These are phyloP conservation scores for Larimichthys crocea DNA, from an alignment of 2,113 vertebrate genomes.

Conservation along the genomic window DNA sequence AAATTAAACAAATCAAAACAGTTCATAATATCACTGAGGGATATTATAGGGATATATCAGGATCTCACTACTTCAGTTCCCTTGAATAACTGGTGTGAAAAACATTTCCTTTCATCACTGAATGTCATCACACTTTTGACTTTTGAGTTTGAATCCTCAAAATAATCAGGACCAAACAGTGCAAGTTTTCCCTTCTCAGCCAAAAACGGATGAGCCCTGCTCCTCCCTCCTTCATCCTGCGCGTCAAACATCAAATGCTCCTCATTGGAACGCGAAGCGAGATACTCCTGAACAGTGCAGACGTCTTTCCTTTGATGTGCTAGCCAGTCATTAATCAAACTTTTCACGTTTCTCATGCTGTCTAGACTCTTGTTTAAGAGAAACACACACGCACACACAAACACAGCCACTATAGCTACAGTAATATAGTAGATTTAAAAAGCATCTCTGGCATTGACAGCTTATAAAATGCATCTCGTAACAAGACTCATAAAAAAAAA, in stretches of 20 bases:
- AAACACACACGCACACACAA: neutral
- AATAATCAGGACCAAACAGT: slow-evolving; percentile 45
- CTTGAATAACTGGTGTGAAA: slow-evolving; percentile 14
- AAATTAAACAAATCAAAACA: neutral
- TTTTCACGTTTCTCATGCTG: slow-evolving; percentile 27
- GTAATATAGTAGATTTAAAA: neutral
- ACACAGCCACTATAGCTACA: neutral
- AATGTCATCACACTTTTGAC: slow-evolving; percentile 30
- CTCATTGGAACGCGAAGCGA: slow-evolving; percentile 36
- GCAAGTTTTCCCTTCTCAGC: neutral
- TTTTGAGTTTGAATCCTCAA: slow-evolving; percentile 34
- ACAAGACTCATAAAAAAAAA: neutral
- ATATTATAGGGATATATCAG: neutral
- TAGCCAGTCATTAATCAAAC: slow-evolving; percentile 38
- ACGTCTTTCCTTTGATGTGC: slow-evolving; percentile 49
- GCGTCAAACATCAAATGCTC: slow-evolving; percentile 65
- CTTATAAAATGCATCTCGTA: neutral
- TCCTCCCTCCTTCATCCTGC: slow-evolving; percentile 16
- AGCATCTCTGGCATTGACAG: neutral
- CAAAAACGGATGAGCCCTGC: slow-evolving; percentile 42
- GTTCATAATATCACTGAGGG: neutral
- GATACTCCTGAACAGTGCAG: slow-evolving; percentile 25
- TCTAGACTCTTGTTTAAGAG: slow-evolving; percentile 42
- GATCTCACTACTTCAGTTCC: neutral
- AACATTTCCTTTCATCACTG: slow-evolving; percentile 12